Evolutionary conservation across 2,113 vertebrate species (phyloP).

Genomic region (Sakesphorus luctuosus): DNA sequence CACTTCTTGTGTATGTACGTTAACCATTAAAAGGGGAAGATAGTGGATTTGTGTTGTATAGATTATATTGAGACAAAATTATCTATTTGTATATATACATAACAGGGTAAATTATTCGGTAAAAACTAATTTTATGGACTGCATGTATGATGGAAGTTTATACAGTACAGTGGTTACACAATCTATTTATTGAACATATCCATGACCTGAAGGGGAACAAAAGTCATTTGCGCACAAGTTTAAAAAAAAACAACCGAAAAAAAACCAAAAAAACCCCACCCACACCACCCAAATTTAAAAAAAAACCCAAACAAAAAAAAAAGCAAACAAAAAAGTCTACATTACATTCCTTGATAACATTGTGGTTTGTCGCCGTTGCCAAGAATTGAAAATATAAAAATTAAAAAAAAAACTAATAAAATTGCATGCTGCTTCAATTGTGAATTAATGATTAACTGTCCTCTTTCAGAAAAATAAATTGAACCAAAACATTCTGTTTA

Average conservation of each 20-base stretch:
- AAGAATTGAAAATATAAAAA: conserved; percentile 94
- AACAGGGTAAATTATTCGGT: conserved; percentile 99
- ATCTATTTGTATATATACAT: conserved; percentile 99
- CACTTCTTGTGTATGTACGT: conserved; percentile 99
- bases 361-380: conserved; percentile 99
- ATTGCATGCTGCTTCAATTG: conserved; percentile 99
- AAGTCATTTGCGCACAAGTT: conserved; percentile 97
- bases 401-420: conserved; percentile 82
- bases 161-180: conserved; percentile 99
- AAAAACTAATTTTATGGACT: conserved; percentile 99
- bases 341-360: conserved; percentile 96
- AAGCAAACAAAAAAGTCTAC: conserved; percentile 75
- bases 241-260: conserved; percentile 66
- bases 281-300: neutral
- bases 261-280: conserved; percentile 32
- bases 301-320: neutral
- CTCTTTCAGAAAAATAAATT: conserved; percentile 91
- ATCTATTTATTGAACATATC: conserved; percentile 99
- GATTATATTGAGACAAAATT: conserved; percentile 99
- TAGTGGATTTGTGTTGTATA: conserved; percentile 96
- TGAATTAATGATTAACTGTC: conserved; percentile 96
- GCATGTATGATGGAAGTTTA: conserved; percentile 99
- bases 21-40: conserved; percentile 99
- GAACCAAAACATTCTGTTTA: conserved; percentile 98
- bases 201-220: conserved; percentile 97